Conservation (phyloP, 2,797 vertebrate species). For the Trematomus bernacchii region DNA sequence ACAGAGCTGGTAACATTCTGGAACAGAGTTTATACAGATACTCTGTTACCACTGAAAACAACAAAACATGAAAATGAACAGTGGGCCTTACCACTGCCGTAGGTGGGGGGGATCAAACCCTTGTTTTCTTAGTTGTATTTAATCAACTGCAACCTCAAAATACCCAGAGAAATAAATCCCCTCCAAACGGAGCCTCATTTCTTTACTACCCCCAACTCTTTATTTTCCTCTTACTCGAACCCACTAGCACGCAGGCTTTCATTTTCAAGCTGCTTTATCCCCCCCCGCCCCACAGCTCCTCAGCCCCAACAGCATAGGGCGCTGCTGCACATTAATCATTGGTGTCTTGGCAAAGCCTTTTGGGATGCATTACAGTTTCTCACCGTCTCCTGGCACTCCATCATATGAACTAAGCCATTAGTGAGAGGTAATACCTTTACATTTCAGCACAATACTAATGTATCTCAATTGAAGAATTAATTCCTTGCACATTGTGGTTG, state of each 20-base stretch:
- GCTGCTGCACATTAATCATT: slow-evolving; percentile 69
- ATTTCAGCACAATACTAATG: slow-evolving; percentile 54
- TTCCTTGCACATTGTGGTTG: slow-evolving; percentile 7
- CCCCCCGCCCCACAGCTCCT: neutral
- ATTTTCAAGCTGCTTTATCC: neutral
- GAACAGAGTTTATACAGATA: neutral
- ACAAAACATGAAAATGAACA: neutral
- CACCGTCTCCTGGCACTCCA: slow-evolving; percentile 42
- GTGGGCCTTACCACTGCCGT: neutral
- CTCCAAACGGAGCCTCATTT: slow-evolving; percentile 10
- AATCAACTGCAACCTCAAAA: slow-evolving; percentile 1
- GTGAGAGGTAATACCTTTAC: slow-evolving; percentile 63
- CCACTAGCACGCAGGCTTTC: neutral
- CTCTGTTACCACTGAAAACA: neutral
- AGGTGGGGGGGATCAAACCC: neutral
- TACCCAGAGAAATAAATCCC: neutral
- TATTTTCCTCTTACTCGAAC: slow-evolving; percentile 4
- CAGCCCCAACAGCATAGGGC: slow-evolving; percentile 20
- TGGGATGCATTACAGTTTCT: slow-evolving; percentile 63
- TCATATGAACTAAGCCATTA: slow-evolving; percentile 65
- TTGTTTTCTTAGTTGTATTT: neutral
- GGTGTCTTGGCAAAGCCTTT: slow-evolving; percentile 62
- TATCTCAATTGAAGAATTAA: slow-evolving; percentile 38
- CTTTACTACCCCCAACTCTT: neutral
- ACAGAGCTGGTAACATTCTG: neutral